Evolutionary conservation across 2,113 vertebrate species (phyloP), one percentile per base, ranked within the genome.

Genomic region (Ophthalmolycus amberensis): DNA sequence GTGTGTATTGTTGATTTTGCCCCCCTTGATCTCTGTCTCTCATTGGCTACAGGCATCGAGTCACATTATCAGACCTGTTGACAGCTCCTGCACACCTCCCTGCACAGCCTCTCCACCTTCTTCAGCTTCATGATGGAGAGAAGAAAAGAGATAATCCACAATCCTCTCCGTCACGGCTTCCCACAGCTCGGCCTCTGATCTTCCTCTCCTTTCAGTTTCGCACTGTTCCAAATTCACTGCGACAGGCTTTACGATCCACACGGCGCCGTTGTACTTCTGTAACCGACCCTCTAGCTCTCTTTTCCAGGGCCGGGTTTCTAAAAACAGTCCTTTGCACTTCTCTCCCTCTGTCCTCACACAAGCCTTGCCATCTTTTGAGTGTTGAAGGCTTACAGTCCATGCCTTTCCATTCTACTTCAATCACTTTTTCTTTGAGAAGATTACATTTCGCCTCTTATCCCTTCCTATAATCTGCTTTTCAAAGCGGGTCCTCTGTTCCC

Each of bases 1-100:
- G 15, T 67, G 12, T 46, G n/a, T 29, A 18, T 2, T 67, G 15
- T 29, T 29, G 6, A 34, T 15, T 25, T 69, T n/a, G 5, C 22
- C 50, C 34, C 20, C 12, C 42, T 63, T 62, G 22, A 77, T 77
- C 29, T 38, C 25, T 8, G 70, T 32, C 29, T 78, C 48, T 66
- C 7, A 77, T 2, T 73, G 42, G 40, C 63, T 46, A 77, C 27
- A 77, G 54, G 25, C 70, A 63, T 83, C 11, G 10, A 69, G 58
- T 85, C 29, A 52, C 22, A 52, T 75, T 71, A 69, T 65, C 92
- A 77, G 65, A 95, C 95, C 95, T 96, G 94, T 70, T 94, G 92
- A 87, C 94, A 96, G 92, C 94, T 95, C 84, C 69, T 95, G 94
- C 94, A 95, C 81, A 92, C 65, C 71, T 94, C 90, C 84, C 90